These are phyloP conservation scores for Gobionotothen gibberifrons DNA, from an alignment of 2,797 vertebrate genomes.

Conservation along the genomic window DNA sequence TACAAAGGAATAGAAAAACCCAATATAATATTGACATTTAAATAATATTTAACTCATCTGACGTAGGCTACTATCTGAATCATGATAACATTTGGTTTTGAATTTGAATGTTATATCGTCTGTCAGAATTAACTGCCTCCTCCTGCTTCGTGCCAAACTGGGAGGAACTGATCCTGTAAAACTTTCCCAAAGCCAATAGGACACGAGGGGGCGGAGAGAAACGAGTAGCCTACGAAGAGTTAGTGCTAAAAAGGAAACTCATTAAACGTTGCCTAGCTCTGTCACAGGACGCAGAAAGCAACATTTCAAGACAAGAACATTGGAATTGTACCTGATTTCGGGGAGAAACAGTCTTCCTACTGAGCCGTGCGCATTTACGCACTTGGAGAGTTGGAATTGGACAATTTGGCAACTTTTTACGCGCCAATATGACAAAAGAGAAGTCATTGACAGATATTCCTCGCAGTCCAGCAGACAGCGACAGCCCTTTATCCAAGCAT, in stretches of 20 bases:
- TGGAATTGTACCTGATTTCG: conserved; percentile 24
- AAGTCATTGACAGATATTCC: conserved; percentile 76
- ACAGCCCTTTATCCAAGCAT: conserved; percentile 84
- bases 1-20: neutral
- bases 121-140: neutral
- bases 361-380: conserved; percentile 54
- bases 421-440: conserved; percentile 87
- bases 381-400: conserved; percentile 22
- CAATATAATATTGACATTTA: neutral
- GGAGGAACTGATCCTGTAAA: conserved; percentile 34
- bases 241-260: conserved; percentile 12
- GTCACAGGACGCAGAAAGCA: neutral
- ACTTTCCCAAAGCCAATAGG: conserved; percentile 52
- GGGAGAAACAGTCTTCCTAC: neutral
- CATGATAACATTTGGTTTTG: neutral
- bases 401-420: conserved; percentile 2
- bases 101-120: neutral
- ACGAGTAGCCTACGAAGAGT: neutral
- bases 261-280: neutral
- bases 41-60: neutral
- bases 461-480: conserved; percentile 86
- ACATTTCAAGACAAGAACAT: neutral
- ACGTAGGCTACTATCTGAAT: neutral
- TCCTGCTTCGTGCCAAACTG: conserved; percentile 7
- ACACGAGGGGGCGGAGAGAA: conserved; percentile 59